phyloP scores from a whole-genome alignment of 2,113 vertebrate genomes.

The Campylorhamphus procurvoides region DNA sequence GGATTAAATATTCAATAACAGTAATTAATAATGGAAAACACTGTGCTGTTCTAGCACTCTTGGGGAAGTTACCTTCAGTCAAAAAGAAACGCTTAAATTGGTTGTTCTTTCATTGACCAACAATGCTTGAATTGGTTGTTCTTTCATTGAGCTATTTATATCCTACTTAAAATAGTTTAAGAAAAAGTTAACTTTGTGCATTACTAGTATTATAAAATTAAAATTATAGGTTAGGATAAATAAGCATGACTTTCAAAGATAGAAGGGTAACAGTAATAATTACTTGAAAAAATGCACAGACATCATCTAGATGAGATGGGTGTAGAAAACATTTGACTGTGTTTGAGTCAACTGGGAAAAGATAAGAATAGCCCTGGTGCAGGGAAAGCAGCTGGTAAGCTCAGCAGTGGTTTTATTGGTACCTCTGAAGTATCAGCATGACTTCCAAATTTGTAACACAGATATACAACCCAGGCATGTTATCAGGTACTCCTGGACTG shows the following conservation, averaged over 20 bases:
- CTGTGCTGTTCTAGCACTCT: not conserved
- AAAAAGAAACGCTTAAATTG: not conserved
- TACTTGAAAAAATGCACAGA: not conserved
- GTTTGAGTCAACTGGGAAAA: not conserved
- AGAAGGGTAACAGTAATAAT: not conserved
- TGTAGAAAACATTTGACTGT: not conserved
- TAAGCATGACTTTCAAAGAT: not conserved
- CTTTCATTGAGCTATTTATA: not conserved
- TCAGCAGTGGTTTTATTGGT: not conserved
- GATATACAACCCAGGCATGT: not conserved
- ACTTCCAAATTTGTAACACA: not conserved
- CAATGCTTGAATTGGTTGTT: not conserved
- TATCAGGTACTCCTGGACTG: not conserved
- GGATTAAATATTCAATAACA: not conserved
- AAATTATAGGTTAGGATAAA: not conserved
- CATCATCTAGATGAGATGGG: not conserved
- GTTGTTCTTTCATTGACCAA: not conserved
- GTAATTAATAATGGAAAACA: conserved; percentile 15
- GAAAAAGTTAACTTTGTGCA: not conserved
- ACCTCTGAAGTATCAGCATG: not conserved
- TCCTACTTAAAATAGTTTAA: not conserved
- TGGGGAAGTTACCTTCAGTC: not conserved
- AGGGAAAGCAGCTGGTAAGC: not conserved
- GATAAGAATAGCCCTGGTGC: not conserved
- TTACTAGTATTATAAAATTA: not conserved